Evolutionary conservation across 2,888 invertebrate genomes (phyloP).

Genomic region (Orthonevra nobilis): DNA sequence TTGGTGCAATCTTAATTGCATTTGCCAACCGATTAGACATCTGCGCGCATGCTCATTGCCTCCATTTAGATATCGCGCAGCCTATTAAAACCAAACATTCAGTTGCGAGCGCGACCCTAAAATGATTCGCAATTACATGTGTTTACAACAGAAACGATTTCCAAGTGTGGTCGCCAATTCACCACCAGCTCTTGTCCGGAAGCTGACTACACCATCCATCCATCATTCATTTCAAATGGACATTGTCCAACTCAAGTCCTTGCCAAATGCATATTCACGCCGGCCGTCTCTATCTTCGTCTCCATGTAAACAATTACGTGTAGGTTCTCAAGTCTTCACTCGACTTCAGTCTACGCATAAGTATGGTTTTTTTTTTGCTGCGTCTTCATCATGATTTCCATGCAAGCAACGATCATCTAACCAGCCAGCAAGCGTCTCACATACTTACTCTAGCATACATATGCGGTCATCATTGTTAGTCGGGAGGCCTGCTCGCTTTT

Average conservation of each 20-base stretch:
- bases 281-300: background rate
- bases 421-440: conserved; percentile 53
- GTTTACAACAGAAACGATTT: conserved; percentile 53
- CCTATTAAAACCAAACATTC: conserved; percentile 57
- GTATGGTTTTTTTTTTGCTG: conserved; percentile 18
- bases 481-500: conserved; percentile 24
- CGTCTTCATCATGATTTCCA: conserved; percentile 45
- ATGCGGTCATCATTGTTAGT: conserved; percentile 42
- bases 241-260: conserved; percentile 35
- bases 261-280: conserved; percentile 35
- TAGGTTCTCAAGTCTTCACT: conserved; percentile 49
- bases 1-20: conserved; percentile 62
- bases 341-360: background rate
- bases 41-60: conserved; percentile 19
- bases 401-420: conserved; percentile 40
- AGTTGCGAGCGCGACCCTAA: conserved; percentile 41
- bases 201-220: conserved; percentile 63
- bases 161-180: conserved; percentile 52
- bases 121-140: conserved; percentile 67
- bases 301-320: conserved; percentile 54
- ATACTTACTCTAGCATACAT: conserved; percentile 32
- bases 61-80: conserved; percentile 2
- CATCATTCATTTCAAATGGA: conserved; percentile 62
- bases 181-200: conserved; percentile 48
- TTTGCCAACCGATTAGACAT: conserved; percentile 35